Evolutionary conservation across 1,140 invertebrate genomes (phyloP).

Genomic region (Scaptodrosophila lebanonensis): DNA sequence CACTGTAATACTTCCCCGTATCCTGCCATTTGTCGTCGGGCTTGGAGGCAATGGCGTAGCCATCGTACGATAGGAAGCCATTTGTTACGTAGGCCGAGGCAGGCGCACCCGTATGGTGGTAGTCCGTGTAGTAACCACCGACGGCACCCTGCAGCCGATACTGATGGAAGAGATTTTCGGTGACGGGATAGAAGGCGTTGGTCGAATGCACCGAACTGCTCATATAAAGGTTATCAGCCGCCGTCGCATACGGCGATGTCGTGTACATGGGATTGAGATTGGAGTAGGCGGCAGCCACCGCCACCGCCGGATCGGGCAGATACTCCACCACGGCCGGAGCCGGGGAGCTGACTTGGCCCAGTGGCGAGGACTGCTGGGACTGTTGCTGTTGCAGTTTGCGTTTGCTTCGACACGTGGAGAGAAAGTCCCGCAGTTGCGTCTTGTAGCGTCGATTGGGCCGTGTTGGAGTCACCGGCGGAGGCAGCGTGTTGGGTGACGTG

Average conservation of each 20-base stretch:
- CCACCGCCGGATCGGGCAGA: constrained; percentile 82
- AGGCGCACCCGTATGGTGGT: constrained; percentile 79
- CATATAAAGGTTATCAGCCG: constrained; percentile 84
- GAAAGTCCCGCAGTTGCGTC: constrained; percentile 93
- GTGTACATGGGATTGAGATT: constrained; percentile 90
- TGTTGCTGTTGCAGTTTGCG: constrained; percentile 83
- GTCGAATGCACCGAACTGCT: constrained; percentile 81
- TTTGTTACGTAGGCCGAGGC: constrained; percentile 84
- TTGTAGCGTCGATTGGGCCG: constrained; percentile 92
- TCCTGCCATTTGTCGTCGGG: constrained; percentile 76
- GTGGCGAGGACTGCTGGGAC: constrained; percentile 57
- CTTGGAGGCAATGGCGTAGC: constrained; percentile 74
- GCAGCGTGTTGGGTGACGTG: constrained; percentile 76
- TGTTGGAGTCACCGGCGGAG: constrained; percentile 82
- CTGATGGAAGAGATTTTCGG: constrained; percentile 91
- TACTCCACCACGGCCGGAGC: constrained; percentile 82
- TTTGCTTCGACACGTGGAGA: constrained; percentile 94
- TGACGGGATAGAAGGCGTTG: constrained; percentile 85
- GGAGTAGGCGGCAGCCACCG: constrained; percentile 86
- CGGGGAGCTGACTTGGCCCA: constrained; percentile 77
- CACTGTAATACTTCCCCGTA: constrained; percentile 74
- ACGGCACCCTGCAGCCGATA: constrained; percentile 83
- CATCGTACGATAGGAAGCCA: constrained; percentile 82
- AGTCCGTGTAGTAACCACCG: constrained; percentile 87
- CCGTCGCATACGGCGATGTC: constrained; percentile 78